Percentiles rank a stretch among this genome's conserved stretches.
Evolutionary conservation across 2,113 vertebrate species (phyloP).

Genomic region (Urocitellus parryii): DNA sequence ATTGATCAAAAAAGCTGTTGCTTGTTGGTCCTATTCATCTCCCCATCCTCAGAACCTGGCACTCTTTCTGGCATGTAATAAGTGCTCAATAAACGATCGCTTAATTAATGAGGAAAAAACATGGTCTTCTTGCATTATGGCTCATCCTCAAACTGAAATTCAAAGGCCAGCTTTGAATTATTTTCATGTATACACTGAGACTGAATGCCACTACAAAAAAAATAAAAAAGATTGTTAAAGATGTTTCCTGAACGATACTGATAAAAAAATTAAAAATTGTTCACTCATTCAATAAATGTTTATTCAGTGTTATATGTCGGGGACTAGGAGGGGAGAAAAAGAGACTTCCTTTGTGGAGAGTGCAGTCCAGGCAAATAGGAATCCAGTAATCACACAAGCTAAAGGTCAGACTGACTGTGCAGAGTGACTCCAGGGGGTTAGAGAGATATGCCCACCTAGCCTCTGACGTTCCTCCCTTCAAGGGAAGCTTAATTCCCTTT

Average conservation of each 20-base stretch:
- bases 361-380: neutral
- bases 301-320: neutral
- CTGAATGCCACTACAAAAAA: neutral
- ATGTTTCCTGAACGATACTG: conserved; percentile 16
- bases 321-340: neutral
- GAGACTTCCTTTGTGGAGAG: conserved; percentile 21
- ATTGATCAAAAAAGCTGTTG: conserved; percentile 53
- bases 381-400: neutral
- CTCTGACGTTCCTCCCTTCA: neutral
- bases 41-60: neutral
- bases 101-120: neutral
- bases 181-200: neutral
- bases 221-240: neutral
- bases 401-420: neutral
- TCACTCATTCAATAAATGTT: conserved; percentile 16
- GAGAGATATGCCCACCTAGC: neutral
- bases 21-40: neutral
- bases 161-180: neutral
- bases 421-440: neutral
- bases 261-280: conserved; percentile 19
- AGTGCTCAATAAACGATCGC: conserved; percentile 42
- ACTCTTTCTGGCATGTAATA: neutral
- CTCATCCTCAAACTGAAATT: neutral
- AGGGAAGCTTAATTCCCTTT: neutral
- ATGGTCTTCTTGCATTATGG: neutral